Base-by-base conservation (phyloP, 2,888 invertebrate genomes). In the Trissonchulus sp. region DNA sequence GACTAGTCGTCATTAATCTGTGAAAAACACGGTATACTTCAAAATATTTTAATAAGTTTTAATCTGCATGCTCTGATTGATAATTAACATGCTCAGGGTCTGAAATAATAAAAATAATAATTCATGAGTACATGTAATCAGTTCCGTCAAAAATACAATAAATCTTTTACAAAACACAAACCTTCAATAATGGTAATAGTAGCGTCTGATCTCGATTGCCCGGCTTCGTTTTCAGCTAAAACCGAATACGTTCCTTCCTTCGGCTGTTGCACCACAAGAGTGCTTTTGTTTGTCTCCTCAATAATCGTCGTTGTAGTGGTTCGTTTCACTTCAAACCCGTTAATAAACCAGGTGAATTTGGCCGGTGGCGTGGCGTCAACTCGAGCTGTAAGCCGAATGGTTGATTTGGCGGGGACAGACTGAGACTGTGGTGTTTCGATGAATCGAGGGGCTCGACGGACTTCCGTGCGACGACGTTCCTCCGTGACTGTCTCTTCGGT, bases 141-240 rank as follows among this genome's bases (percentile, higher is more conserved):
- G n/a, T n/a, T n/a, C n/a, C n/a, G n/a, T n/a, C n/a, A n/a, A n/a
- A n/a, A n/a, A n/a, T n/a, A n/a, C n/a, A n/a, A n/a, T n/a, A n/a
- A n/a, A n/a, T n/a, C n/a, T n/a, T n/a, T n/a, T n/a, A n/a, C 8
- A 48, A 48, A 48, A 48, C 23, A 23, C 48, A 8, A 15, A 48
- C 48, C 23, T 48, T 48, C 48, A 48, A 48, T 48, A 23, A 69
- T 31, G 15, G 31, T 69, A 8, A 69, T n/a, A 18, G 35, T 30
- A 8, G 8, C 69, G 18, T 28, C 35, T 30, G 72, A 36, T 38
- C n/a, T 36, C 2, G 90, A 91, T 82, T 92, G 90, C 28, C 95
- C 95, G 71, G 90, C 91, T 72, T 91, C 91, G 85, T 95, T 95
- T 86, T 93, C 92, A 1, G 94, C 94, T 81, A 92, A 89, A 81